Base-by-base conservation (phyloP, 2,113 vertebrate genomes). In the Spilogale gracilis region DNA sequence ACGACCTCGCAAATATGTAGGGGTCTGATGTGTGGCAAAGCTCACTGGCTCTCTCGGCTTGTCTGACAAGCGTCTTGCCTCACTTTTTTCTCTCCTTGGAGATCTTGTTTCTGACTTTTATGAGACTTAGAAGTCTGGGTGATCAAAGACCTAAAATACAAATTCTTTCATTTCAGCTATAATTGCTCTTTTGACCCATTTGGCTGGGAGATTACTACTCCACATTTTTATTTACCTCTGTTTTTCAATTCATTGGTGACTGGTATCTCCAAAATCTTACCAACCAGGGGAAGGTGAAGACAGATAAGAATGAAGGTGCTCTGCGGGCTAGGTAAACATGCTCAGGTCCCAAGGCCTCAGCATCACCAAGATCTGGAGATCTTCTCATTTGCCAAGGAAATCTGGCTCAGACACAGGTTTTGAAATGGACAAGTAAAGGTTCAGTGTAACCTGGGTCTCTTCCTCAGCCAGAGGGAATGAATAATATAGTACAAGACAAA, bases 101-200 rank as follows among this genome's bases (percentile, higher is more conserved):
- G 38, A 54, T 38, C 30, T 90, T 81, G 48, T 65, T 89, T 84
- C 38, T 78, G n/a, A 93, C 17, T 86, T 96, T 89, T 71, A 61
- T 81, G 65, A 76, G 43, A 11, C 25, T 67, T 61, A 63, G 52
- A 14, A 71, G 32, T 58, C 69, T 56, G 52, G 13, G 74, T 65
- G 48, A 16, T 21, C 69, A 88, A 84, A 65, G 63, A 48, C 9
- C 18, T 54, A 52, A 71, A 69, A 71, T 65, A 61, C 30, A 25
- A 71, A 86, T 85, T 79, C 9, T 85, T 48, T 93, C 60, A 6
- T 13, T 2, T 84, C 86, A 74, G 56, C 43, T 87, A 23, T 8
- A 52, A 54, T 80, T 63, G 81, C 52, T 78, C 38, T 71, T 63
- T 27, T 91, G 27, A 25, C 4, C 25, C 25, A 14, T 50, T 18